Conservation (phyloP, 2,888 invertebrate species). For the Mechanitis mazaeus region DNA sequence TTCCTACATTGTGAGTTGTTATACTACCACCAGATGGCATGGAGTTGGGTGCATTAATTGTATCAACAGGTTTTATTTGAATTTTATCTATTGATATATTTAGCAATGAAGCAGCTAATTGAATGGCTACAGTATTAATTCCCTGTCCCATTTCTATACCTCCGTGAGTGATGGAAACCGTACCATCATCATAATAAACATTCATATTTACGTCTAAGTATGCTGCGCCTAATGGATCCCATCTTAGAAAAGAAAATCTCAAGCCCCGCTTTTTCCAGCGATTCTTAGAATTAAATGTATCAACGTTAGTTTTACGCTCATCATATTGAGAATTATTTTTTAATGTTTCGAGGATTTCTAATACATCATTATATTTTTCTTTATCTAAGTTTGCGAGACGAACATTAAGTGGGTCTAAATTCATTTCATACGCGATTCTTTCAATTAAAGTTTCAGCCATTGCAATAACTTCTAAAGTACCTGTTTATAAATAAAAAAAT, state of each 20-base stretch:
- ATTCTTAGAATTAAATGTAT: constrained; percentile 81
- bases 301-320: constrained; percentile 58
- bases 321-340: constrained; percentile 61
- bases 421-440: constrained; percentile 75
- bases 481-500: constrained; percentile 43
- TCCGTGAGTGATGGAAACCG: no score
- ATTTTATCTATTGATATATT: constrained; percentile 80
- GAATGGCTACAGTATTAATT: constrained; percentile 81
- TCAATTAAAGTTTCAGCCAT: constrained; percentile 81
- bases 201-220: constrained; percentile 79
- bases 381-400: constrained; percentile 48
- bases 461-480: constrained; percentile 79
- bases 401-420: constrained; percentile 77
- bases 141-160: constrained; percentile 88
- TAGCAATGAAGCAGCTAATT: constrained; percentile 79
- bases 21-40: constrained; percentile 80
- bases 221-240: constrained; percentile 65
- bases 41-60: constrained; percentile 78
- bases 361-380: constrained; percentile 55
- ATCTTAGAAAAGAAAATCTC: constrained; percentile 82
- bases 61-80: constrained; percentile 79
- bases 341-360: constrained; percentile 63
- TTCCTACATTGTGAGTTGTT: constrained; percentile 45
- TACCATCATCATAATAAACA: constrained; percentile 78
- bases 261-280: constrained; percentile 87